Evolutionary conservation across 37 sponge, comb jelly and placozoan species (phyloP).

Genomic region (Ianthella basta): DNA sequence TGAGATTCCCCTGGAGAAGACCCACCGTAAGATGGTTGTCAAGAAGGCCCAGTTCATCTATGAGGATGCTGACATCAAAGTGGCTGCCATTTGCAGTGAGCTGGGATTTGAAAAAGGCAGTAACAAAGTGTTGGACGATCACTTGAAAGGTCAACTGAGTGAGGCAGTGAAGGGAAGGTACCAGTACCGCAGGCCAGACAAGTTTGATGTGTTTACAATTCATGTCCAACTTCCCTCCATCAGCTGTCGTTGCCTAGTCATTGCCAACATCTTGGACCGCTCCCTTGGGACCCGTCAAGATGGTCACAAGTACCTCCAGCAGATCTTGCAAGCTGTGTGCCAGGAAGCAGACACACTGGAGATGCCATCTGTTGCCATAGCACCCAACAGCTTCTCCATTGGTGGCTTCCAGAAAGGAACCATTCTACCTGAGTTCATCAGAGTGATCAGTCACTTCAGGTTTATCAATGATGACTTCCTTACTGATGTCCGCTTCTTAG

Average conservation of each 20-base stretch:
- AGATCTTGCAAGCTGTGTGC: conserved; percentile 24
- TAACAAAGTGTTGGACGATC: background rate
- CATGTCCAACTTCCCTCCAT: conserved; percentile 15
- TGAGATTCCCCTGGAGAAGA: background rate
- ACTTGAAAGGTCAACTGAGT: background rate
- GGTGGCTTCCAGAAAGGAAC: conserved; percentile 9
- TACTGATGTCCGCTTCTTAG: conserved; percentile 11
- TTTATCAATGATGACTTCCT: conserved; percentile 33
- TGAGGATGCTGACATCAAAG: conserved; percentile 24
- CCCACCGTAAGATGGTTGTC: conserved; percentile 9
- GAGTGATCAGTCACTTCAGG: conserved; percentile 1
- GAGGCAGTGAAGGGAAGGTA: conserved; percentile 18
- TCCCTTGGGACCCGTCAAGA: conserved; percentile 17
- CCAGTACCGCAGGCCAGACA: conserved; percentile 11
- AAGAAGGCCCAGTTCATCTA: conserved; percentile 21
- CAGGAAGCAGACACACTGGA: conserved; percentile 37
- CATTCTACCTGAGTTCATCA: background rate
- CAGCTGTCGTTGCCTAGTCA: conserved; percentile 14
- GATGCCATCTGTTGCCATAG: conserved; percentile 27
- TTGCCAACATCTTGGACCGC: conserved; percentile 30
- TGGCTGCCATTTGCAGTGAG: conserved; percentile 23
- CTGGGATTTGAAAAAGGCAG: background rate
- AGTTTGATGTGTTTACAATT: conserved; percentile 17
- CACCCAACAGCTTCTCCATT: conserved; percentile 5
- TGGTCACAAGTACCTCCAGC: conserved; percentile 7